These are phyloP conservation scores for Scaptomyza cyrtandrae DNA, from an alignment of 2,888 invertebrate species.

Conservation along the genomic window DNA sequence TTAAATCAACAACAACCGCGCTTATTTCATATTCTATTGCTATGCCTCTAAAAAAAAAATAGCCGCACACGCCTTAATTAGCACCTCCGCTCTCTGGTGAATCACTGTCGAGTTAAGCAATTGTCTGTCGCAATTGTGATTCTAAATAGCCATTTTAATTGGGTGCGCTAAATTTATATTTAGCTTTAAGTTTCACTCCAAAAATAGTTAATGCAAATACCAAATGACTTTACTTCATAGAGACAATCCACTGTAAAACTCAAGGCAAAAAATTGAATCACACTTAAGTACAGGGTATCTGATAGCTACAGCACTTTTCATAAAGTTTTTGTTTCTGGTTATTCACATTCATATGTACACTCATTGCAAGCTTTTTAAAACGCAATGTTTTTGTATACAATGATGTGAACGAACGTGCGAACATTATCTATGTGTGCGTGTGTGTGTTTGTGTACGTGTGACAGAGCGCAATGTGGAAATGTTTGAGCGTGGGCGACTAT, in stretches of 20 bases:
- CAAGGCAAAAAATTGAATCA: background rate
- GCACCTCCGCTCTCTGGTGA: constrained; percentile 31
- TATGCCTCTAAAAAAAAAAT: constrained; percentile 10
- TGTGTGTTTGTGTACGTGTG: constrained; percentile 6
- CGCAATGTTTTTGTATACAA: constrained; percentile 37
- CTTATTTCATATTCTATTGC: constrained; percentile 38
- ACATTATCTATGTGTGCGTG: constrained; percentile 27
- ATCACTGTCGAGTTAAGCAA: constrained; percentile 39
- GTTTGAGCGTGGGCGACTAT: constrained; percentile 42
- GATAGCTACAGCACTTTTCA: background rate
- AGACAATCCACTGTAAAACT: background rate
- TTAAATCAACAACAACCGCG: constrained; percentile 41
- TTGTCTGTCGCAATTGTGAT: constrained; percentile 40
- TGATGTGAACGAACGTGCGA: constrained; percentile 64
- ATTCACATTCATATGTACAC: constrained; percentile 5
- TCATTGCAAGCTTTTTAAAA: constrained; percentile 17
- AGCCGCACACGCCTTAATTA: constrained; percentile 47
- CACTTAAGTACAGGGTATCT: background rate
- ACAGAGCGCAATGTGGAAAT: constrained; percentile 6
- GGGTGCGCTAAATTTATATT: background rate
- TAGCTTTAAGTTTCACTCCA: background rate
- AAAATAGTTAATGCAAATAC: background rate
- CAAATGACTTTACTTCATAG: background rate
- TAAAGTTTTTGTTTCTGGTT: constrained; percentile 11
- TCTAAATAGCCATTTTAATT: background rate